Evolutionary conservation across 2,797 vertebrate genomes (phyloP).

Genomic region (Hafferia zeledoni): DNA sequence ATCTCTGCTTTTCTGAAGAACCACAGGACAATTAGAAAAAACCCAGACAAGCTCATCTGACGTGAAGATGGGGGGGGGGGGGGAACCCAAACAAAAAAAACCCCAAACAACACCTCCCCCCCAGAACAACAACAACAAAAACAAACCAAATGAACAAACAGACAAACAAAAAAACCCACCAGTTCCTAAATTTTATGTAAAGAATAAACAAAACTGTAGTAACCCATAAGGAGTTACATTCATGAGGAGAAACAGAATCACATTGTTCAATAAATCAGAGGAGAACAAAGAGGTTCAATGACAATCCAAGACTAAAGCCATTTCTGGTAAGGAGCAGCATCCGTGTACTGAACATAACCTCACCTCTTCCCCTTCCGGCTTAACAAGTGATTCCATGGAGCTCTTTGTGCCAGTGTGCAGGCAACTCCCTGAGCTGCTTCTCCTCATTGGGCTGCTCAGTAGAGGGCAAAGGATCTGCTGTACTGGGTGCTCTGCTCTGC

Average conservation of each 20-base stretch:
- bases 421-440: background rate
- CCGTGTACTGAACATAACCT: background rate
- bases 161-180: background rate
- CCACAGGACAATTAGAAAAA: background rate
- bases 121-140: background rate
- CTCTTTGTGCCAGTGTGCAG: background rate
- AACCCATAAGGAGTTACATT: background rate
- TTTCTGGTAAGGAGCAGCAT: background rate
- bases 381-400: background rate
- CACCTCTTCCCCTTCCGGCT: background rate
- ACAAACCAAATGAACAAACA: background rate
- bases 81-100: no score
- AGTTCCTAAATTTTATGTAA: background rate
- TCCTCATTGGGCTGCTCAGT: background rate
- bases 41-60: background rate
- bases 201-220: background rate
- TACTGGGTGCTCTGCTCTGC: background rate
- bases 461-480: background rate
- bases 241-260: background rate
- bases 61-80: background rate
- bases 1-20: background rate
- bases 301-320: background rate
- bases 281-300: constrained; percentile 52
- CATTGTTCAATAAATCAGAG: constrained; percentile 21
- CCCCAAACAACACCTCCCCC: background rate